Evolutionary conservation across 2,888 invertebrate species (phyloP), one percentile per base, ranked within the genome.

Genomic region (Ennomos erosarius): DNA sequence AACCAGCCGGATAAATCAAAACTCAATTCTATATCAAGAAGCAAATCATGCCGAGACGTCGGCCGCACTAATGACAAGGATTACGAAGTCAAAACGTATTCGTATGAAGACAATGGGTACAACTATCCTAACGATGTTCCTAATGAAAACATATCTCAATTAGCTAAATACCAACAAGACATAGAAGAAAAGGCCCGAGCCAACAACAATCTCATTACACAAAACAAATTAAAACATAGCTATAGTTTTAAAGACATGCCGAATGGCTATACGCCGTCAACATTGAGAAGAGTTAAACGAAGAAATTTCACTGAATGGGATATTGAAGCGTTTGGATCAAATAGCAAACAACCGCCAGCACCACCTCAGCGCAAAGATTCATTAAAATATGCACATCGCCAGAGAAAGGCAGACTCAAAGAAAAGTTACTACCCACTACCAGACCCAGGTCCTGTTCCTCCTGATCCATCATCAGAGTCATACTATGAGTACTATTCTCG

Each of bases 161-260:
- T 94, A 79, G 94, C 94, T 62, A 94, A 94, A 81, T 94, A 94
- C 73, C 94, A 94, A 87, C 93, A 94, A 87, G 93, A 91, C 55
- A 93, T 93, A 74, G 93, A 93, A 77, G 91, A 93, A 74, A 92
- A 92, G 61, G 84, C 92, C 16, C 82, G 90, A 79, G 87, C 88
- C 0, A 93, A 94, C 62, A 89, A 93, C 66, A 92, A 93, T 69
- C 82, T 94, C 56, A 90, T 94, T 67, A 81, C 84, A 73, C 90
- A 92, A 75, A 90, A 87, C 78, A 93, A 93, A 79, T 76, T 93
- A 52, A 92, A 92, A 74, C 92, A 92, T 68, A 93, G 94, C 67
- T 93, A 88, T 74, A 93, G 93, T 78, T 93, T 94, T 67, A 94
- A 94, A 74, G 94, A 94, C 72, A 88, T 94, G 79, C 92, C 92